Conservation (phyloP, 1,140 invertebrate genomes). For the Hylyphantes graminicola region DNA sequence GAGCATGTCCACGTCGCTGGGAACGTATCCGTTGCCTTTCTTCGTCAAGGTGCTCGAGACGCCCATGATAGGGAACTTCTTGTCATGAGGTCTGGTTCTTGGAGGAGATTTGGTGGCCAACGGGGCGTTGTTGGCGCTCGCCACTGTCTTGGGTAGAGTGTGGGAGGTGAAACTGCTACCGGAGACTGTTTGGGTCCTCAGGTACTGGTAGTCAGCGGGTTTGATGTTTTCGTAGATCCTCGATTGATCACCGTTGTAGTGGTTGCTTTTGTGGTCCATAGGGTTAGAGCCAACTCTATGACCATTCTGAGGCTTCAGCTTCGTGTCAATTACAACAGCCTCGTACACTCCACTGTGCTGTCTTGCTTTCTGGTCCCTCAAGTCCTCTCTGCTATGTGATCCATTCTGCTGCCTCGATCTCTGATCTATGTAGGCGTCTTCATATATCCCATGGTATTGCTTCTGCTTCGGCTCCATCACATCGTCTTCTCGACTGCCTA, state of each 20-base stretch:
- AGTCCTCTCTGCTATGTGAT: too few relatives aligned
- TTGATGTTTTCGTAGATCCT: conserved; percentile 50
- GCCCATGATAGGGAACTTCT: conserved; percentile 44
- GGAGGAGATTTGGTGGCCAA: neutral
- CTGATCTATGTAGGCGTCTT: too few relatives aligned
- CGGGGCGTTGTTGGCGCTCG: neutral
- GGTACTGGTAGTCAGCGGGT: conserved; percentile 22
- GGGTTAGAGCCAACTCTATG: too few relatives aligned
- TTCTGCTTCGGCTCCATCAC: too few relatives aligned
- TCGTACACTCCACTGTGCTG: neutral
- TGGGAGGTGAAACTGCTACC: conserved; percentile 15
- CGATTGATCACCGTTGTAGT: neutral
- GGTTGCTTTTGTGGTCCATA: too few relatives aligned
- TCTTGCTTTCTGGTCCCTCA: neutral
- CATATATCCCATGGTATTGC: too few relatives aligned
- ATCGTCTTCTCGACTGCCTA: too few relatives aligned
- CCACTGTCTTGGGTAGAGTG: conserved; percentile 23
- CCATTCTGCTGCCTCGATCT: too few relatives aligned
- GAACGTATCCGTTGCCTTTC: conserved; percentile 25
- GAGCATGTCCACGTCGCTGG: conserved; percentile 24
- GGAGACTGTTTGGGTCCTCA: neutral
- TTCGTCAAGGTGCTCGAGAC: conserved; percentile 37
- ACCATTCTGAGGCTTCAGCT: too few relatives aligned
- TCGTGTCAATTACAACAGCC: too few relatives aligned
- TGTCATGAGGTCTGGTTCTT: conserved; percentile 7